Conservation (phyloP, 92 coral and sea anemone species). For the Epizoanthus fatuus region DNA sequence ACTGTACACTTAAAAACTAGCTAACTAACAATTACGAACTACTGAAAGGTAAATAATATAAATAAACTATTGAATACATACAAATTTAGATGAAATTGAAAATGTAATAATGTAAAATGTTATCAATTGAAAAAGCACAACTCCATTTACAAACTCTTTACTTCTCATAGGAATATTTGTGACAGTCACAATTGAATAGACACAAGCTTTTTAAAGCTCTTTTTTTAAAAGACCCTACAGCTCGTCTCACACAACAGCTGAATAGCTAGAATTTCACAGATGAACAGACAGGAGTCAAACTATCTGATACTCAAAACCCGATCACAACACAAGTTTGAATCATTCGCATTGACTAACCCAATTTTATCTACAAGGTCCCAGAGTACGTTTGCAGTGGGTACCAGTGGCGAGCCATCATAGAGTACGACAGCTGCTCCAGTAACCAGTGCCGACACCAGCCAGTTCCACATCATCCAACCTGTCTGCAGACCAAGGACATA, state of each 20-base stretch:
- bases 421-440: slow-evolving; percentile 92
- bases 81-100: too few species aligned
- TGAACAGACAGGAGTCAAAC: not conserved
- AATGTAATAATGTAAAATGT: too few species aligned
- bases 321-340: not conserved
- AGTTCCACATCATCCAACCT: slow-evolving; percentile 99
- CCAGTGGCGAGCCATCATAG: slow-evolving; percentile 95
- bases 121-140: slow-evolving; percentile 53
- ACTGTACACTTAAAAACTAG: too few species aligned
- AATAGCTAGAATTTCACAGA: too few species aligned
- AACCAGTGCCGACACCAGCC: slow-evolving; percentile 95
- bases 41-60: too few species aligned
- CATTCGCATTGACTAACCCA: slow-evolving; percentile 75
- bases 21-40: too few species aligned
- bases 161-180: slow-evolving; percentile 61
- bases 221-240: slow-evolving; percentile 36
- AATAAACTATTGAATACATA: too few species aligned
- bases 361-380: slow-evolving; percentile 94
- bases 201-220: too few species aligned
- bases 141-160: slow-evolving; percentile 49
- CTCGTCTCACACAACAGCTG: slow-evolving; percentile 85
- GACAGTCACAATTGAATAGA: too few species aligned
- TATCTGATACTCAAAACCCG: not conserved
- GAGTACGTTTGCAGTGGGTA: slow-evolving; percentile 89
- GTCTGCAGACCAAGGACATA: slow-evolving; percentile 67